Evolutionary conservation across 1,140 invertebrate genomes (phyloP), one percentile per base, ranked within the genome.

Genomic region (Lerema accius): DNA sequence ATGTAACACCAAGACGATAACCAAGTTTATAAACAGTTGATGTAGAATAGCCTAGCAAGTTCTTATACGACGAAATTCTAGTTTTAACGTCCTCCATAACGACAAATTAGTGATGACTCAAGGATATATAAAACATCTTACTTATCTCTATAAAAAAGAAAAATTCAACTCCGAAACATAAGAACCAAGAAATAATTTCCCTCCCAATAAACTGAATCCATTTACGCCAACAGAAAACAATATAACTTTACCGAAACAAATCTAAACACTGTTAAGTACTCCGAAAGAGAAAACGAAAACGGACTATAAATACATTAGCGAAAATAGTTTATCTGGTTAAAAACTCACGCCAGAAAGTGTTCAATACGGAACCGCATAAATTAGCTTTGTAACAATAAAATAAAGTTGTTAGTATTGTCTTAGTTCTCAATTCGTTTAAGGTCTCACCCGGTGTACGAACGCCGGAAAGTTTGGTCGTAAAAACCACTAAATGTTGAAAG

Each of bases 341-440:
- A 58, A 58, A 43, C 23, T 19, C 35, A n/a, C 4, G 32, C 10
- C n/a, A 13, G 16, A 40, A 53, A 14, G n/a, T 35, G 26, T 46
- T 5, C 40, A 13, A 45, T 43, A 45, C 23, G 50, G 26, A 39
- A 17, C 23, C 53, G 53, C 15, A 58, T 46, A 35, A 58, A 58
- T 46, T 46, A 46, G 23, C 26, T 58, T 11, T 13, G 42, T 37
- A 58, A 28, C 42, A 58, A 45, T 58, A 58, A 58, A 46, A 58
- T 58, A 46, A 58, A 46, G 26, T 58, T 37, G 55, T 32, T 49
- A 49, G 15, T 11, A 46, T 58, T 46, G 42, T 58, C 42, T 58
- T 58, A 58, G 26, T 58, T 46, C 43, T n/a, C 40, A 56, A 32
- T 56, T 43, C 53, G 11, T 56, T 56, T 56, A 56, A 45, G 53